These are phyloP conservation scores for Deroptyus accipitrinus DNA, from an alignment of 2,113 vertebrate genomes.

Conservation along the genomic window DNA sequence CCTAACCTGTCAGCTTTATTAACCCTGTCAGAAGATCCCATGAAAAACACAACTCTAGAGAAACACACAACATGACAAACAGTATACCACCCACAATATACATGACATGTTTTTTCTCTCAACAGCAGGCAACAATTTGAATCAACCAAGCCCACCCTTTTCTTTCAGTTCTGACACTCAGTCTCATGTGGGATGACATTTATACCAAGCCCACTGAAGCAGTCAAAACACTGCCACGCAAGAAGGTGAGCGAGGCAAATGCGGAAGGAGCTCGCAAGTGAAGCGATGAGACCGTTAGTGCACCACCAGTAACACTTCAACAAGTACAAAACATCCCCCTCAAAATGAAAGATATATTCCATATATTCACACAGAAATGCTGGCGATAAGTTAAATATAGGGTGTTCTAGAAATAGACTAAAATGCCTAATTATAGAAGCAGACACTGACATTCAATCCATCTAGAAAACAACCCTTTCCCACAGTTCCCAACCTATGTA, in stretches of 20 bases:
- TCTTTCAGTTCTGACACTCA: neutral
- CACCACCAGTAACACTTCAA: neutral
- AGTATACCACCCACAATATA: neutral
- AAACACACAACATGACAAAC: neutral
- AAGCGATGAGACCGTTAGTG: neutral
- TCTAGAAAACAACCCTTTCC: slow-evolving; percentile 20
- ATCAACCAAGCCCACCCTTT: neutral
- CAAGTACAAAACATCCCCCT: neutral
- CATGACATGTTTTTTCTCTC: neutral
- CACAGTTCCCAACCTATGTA: slow-evolving; percentile 15
- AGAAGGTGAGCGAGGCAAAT: neutral
- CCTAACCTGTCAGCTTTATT: neutral
- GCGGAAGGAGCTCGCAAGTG: neutral
- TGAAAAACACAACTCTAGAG: neutral
- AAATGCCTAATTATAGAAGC: slow-evolving; percentile 17
- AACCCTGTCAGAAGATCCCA: neutral
- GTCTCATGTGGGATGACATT: neutral
- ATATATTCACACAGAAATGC: slow-evolving; percentile 2
- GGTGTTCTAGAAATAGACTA: slow-evolving; percentile 19
- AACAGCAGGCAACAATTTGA: neutral
- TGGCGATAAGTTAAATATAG: slow-evolving; percentile 16
- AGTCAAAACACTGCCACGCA: neutral
- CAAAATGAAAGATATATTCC: neutral
- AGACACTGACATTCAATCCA: neutral
- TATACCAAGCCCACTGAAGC: neutral